These are phyloP conservation scores for Heterodera schachtii DNA, from an alignment of 1,140 invertebrate genomes.

Conservation along the genomic window DNA sequence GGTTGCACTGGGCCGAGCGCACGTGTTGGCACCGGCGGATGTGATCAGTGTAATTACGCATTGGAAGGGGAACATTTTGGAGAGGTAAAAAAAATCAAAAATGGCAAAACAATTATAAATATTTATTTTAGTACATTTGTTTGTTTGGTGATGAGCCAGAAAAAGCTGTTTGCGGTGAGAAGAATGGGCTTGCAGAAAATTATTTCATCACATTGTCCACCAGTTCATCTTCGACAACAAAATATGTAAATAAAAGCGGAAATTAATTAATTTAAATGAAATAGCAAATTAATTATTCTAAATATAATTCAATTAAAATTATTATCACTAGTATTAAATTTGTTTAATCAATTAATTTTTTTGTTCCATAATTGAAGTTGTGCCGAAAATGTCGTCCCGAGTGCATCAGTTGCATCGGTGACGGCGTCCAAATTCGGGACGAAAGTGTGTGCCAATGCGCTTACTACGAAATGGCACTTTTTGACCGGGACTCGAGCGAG, in stretches of 20 bases:
- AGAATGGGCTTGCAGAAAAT: constrained; percentile 30
- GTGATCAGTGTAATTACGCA: constrained; percentile 46
- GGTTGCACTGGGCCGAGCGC: constrained; percentile 43
- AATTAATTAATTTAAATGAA: no score
- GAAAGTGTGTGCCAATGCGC: constrained; percentile 35
- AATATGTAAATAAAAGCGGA: constrained; percentile 25
- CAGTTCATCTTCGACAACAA: constrained; percentile 9
- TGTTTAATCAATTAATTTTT: not conserved
- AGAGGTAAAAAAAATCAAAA: not conserved
- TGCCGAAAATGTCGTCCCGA: constrained; percentile 48
- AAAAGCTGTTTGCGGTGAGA: constrained; percentile 29
- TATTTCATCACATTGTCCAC: constrained; percentile 35
- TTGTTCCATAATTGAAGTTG: constrained; percentile 23
- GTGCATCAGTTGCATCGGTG: constrained; percentile 33
- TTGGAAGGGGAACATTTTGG: constrained; percentile 20
- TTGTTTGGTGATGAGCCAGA: constrained; percentile 34
- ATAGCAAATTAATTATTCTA: no score
- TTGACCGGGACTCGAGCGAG: not conserved
- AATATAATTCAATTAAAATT: no score
- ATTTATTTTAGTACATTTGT: constrained; percentile 38
- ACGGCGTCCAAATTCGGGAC: constrained; percentile 18
- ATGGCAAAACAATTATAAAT: not conserved
- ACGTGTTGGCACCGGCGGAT: constrained; percentile 38
- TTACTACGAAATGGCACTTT: constrained; percentile 19
- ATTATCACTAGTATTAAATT: no score